Conservation (phyloP, 2,797 vertebrate genomes). For the Streptopelia turtur region DNA sequence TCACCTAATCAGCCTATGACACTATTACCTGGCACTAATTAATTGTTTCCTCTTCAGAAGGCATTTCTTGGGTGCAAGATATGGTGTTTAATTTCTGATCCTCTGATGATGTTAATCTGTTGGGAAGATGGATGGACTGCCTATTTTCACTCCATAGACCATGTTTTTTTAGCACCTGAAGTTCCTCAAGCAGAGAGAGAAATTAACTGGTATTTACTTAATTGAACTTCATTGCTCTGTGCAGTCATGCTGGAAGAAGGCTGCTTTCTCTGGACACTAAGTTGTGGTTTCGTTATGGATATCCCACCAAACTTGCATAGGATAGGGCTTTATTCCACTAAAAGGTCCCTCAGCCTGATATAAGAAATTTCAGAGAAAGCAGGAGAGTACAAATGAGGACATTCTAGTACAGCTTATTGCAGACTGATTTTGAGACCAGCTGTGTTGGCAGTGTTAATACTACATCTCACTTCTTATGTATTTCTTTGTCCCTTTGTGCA, state of each 20-base stretch:
- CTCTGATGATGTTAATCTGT: not conserved
- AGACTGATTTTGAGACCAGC: not conserved
- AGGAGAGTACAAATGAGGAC: not conserved
- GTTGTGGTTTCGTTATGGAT: not conserved
- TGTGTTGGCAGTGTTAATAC: not conserved
- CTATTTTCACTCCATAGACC: not conserved
- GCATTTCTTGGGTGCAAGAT: not conserved
- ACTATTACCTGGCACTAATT: constrained; percentile 19
- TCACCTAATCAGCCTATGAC: not conserved
- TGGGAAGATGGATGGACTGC: not conserved
- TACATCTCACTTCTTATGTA: not conserved
- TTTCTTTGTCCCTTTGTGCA: not conserved
- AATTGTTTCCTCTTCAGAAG: constrained; percentile 6
- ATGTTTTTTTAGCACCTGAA: not conserved
- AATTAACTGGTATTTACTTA: not conserved
- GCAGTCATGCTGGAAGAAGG: not conserved
- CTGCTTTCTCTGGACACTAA: not conserved
- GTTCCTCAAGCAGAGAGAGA: not conserved
- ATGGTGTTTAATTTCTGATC: not conserved
- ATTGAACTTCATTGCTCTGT: not conserved
- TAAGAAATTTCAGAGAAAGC: not conserved
- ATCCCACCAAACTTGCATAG: not conserved
- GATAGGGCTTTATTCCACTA: not conserved
- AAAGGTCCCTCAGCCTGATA: not conserved
- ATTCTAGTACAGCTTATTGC: fast-evolving